A percentile compares a stretch with the other conserved stretches of the same genome.
Evolutionary conservation across 2,888 invertebrate genomes (phyloP).

Genomic region (Hirtodrosophila confusa): DNA sequence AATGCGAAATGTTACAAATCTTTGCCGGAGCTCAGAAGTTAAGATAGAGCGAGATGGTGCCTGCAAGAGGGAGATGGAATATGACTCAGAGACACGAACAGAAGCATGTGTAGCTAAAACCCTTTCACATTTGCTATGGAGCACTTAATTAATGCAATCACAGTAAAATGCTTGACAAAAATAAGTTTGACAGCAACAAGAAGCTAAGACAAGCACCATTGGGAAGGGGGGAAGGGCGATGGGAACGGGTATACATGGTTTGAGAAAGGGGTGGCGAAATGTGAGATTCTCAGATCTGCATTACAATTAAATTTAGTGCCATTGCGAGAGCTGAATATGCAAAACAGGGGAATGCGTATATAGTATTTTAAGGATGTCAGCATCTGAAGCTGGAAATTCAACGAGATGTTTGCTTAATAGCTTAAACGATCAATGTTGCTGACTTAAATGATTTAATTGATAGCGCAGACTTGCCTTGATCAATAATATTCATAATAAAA

Average conservation of each 20-base stretch:
- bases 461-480: too few species aligned
- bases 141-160: constrained; percentile 69
- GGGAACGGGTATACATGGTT: too few species aligned
- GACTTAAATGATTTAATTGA: too few species aligned
- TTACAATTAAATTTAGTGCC: constrained; percentile 20
- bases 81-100: background rate
- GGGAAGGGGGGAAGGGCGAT: too few species aligned
- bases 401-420: too few species aligned
- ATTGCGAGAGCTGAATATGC: background rate
- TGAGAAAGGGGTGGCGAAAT: background rate
- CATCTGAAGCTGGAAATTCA: too few species aligned
- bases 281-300: constrained; percentile 10
- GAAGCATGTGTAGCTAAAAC: constrained; percentile 17
- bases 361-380: too few species aligned
- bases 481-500: too few species aligned
- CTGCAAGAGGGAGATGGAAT: background rate
- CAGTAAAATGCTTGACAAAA: constrained; percentile 59
- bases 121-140: constrained; percentile 35
- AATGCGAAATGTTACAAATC: constrained; percentile 57
- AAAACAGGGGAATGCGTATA: too few species aligned
- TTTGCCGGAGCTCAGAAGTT: constrained; percentile 29
- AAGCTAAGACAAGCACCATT: constrained; percentile 4
- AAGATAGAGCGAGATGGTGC: background rate
- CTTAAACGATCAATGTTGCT: too few species aligned
- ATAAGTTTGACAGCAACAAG: constrained; percentile 39